Evolutionary conservation across 2,797 vertebrate species (phyloP).

Genomic region (Carcharodon carcharias): DNA sequence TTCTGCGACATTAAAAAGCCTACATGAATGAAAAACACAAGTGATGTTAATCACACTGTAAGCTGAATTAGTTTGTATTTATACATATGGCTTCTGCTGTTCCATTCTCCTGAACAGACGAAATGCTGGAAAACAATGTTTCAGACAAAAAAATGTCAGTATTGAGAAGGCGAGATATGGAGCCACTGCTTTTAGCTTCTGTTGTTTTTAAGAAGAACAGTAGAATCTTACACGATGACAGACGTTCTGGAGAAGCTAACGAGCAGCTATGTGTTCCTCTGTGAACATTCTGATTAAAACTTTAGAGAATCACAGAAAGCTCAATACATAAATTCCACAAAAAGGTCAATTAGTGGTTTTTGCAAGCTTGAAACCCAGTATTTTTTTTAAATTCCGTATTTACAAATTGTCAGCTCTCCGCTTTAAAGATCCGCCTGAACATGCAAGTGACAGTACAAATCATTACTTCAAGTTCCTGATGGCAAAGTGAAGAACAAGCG

Average conservation of each 20-base stretch:
- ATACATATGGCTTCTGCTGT: constrained; percentile 17
- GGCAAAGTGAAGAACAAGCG: constrained; percentile 28
- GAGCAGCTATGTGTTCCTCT: background rate
- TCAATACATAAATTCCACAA: constrained; percentile 33
- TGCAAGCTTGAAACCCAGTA: constrained; percentile 28
- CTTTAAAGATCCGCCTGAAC: constrained; percentile 9
- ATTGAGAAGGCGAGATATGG: background rate
- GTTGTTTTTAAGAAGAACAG: background rate
- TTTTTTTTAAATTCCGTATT: constrained; percentile 26
- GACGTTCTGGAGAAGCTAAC: background rate
- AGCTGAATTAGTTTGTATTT: background rate
- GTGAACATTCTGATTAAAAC: constrained; percentile 14
- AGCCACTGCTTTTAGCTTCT: background rate
- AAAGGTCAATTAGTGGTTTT: constrained; percentile 28
- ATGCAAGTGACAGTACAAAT: constrained; percentile 35
- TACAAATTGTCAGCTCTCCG: constrained; percentile 15
- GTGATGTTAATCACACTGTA: background rate
- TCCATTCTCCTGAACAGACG: background rate
- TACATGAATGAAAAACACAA: background rate
- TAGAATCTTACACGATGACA: background rate
- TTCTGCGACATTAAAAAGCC: background rate
- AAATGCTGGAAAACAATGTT: constrained; percentile 2
- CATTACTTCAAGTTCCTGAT: constrained; percentile 26
- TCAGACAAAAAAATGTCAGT: constrained; percentile 15
- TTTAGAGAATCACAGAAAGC: constrained; percentile 32